Percentiles rank a stretch among this genome's conserved stretches.
phyloP scores from a whole-genome alignment of 2,113 vertebrate species.

The Gavialis gangeticus region DNA sequence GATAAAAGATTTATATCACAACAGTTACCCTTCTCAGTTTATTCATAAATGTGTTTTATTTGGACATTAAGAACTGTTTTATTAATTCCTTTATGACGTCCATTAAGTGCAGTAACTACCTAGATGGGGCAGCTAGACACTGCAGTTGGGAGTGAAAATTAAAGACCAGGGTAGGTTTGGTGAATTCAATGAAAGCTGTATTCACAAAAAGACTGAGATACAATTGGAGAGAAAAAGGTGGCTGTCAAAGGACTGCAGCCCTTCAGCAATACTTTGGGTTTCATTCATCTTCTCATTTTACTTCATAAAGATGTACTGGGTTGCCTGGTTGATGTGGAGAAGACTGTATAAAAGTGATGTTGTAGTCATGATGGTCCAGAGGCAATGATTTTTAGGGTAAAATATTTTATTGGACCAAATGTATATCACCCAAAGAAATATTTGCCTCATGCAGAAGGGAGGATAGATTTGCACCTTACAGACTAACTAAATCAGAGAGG shows the following conservation, averaged over 20 bases:
- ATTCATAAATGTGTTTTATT: neutral
- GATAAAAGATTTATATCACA: neutral
- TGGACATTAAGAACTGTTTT: neutral
- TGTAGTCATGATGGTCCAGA: too few species aligned
- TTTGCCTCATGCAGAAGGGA: too few species aligned
- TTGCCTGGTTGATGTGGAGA: neutral
- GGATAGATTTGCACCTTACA: too few species aligned
- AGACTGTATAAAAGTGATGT: too few species aligned
- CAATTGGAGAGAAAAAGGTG: neutral
- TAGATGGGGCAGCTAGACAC: neutral
- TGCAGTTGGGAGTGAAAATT: neutral
- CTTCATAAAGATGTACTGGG: neutral
- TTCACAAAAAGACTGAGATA: neutral
- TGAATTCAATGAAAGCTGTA: neutral
- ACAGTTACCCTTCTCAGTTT: neutral
- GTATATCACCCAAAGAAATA: too few species aligned
- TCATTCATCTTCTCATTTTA: neutral
- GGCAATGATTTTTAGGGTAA: too few species aligned
- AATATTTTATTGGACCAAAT: too few species aligned
- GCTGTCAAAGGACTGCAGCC: neutral
- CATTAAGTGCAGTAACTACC: fast-evolving
- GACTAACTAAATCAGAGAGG: too few species aligned
- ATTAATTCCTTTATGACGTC: neutral
- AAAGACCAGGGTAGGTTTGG: neutral
- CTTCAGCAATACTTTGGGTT: neutral